Evolutionary conservation across 2,797 vertebrate species (phyloP), one percentile per base, ranked within the genome.

Genomic region (Sebastes taczanowskii): DNA sequence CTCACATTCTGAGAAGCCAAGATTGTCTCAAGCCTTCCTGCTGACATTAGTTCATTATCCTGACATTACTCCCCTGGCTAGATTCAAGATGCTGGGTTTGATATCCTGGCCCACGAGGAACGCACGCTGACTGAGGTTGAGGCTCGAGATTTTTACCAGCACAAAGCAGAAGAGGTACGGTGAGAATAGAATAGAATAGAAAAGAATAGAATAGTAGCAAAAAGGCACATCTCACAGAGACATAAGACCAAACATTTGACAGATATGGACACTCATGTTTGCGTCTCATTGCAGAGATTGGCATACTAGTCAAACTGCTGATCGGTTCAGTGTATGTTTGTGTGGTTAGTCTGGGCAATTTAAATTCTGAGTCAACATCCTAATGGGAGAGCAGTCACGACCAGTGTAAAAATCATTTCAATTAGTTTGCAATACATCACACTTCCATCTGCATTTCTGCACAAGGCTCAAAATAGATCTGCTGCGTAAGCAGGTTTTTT

Each of bases 11-110:
- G 32, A 78, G 58, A 56, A 35, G 77, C 70, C 25, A 56, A 70
- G 64, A 86, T 81, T 62, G 62, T 87, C 66, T 78, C 49, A 59
- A 73, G 74, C 56, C 49, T 81, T 85, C 77, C 71, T 68, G 68
- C 77, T 83, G 72, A 86, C 65, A 72, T 77, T 60, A 75, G 82
- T 78, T 84, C 27, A 86, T 82, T 80, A 55, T 53, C 46, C 71
- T 75, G 30, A 81, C 71, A 64, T 81, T 71, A 32, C 75, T 79
- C 80, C 64, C 75, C 25, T 68, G 83, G 83, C 56, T 82, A 98
- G 97, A 96, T 98, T 81, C 97, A 97, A 86, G 96, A 97, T 55
- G 96, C 95, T 30, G 97, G 97, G 16, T 97, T 98, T 90, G 95
- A 97, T 92, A 96, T 98, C 76, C 81, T 97, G 83, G 93, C 91